Evolutionary conservation across 2,113 vertebrate genomes (phyloP).

Genomic region (Craseonycteris thonglongyai): DNA sequence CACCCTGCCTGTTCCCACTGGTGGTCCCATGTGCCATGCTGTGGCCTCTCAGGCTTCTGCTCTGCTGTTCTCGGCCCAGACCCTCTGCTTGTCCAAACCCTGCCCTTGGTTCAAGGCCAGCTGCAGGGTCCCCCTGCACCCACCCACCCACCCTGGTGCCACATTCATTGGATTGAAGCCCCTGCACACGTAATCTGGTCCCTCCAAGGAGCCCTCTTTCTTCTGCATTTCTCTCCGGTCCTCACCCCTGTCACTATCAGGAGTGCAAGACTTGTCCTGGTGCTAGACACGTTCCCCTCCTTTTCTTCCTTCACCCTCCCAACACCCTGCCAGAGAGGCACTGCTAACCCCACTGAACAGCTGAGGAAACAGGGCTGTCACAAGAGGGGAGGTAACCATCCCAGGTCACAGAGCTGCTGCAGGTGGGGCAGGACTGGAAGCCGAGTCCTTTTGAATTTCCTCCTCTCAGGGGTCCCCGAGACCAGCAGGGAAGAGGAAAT

Average conservation of each 20-base stretch:
- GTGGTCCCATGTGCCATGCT: neutral
- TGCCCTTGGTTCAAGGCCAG: neutral
- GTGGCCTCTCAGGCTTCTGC: rapidly evolving
- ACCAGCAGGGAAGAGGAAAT: neutral
- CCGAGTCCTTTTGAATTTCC: neutral
- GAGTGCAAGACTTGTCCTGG: neutral
- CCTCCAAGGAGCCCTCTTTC: too few species aligned
- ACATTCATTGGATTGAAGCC: neutral
- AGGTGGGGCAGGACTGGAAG: neutral
- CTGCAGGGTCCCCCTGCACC: too few species aligned
- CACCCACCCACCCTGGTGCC: neutral
- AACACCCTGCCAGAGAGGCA: rapidly evolving
- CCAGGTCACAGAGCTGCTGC: too few species aligned
- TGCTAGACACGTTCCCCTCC: neutral
- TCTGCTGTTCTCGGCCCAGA: too few species aligned
- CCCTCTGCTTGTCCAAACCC: neutral
- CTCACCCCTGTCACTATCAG: neutral
- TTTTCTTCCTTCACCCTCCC: neutral
- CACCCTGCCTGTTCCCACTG: rapidly evolving
- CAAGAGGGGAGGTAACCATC: neutral
- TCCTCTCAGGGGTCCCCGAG: neutral
- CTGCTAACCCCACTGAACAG: rapidly evolving
- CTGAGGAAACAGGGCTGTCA: neutral
- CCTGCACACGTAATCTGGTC: rapidly evolving
- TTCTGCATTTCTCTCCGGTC: rapidly evolving